Evolutionary conservation across 53 echinoderm and acorn worm genomes (phyloP), one percentile per base, ranked within the genome.

Genomic region (Echinarachnius parma): DNA sequence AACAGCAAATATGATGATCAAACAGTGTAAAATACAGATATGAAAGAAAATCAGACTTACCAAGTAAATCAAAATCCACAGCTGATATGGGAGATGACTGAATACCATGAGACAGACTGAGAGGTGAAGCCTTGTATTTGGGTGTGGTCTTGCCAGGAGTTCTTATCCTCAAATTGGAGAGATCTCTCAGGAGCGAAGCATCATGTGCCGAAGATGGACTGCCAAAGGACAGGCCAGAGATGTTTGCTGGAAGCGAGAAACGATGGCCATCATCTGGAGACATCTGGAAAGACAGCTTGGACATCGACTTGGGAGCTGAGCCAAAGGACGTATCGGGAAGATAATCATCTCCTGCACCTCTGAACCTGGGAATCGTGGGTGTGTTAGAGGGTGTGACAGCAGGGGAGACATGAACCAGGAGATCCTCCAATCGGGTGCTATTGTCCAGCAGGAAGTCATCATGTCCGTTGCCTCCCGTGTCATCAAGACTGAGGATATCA

Each of bases 331-430:
- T 21, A 34, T 24, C 25, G 29, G 68, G 16, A 24, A 9, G 35
- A n/a, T n/a, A n/a, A 57, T 36, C 46, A 62, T 44, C 53, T 30
- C 32, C 25, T 18, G 23, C 9, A 22, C 33, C 37, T 36, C 50
- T 71, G 30, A 14, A 48, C 5, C 27, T 27, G 21, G 15, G 52
- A 15, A 89, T 59, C 32, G 83, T 83, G 0, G 89, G 89, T 47
- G 89, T 93, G 46, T 77, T 75, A 32, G 89, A 83, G 0, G 91
- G 91, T 4, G 98, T 80, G 2, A 76, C 29, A 5, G 48, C 66
- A 4, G 98, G 98, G 0, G 98, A 98, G 21, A 91, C 49, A 24
- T 88, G 76, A 15, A 76, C 85, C 19, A 91, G 77, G 5, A 90
- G 79, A 31, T 88, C 89, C 27, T 90, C 80, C 4, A 91, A 62